Conservation (phyloP, 1,140 invertebrate genomes). For the Batillaria attramentaria region DNA sequence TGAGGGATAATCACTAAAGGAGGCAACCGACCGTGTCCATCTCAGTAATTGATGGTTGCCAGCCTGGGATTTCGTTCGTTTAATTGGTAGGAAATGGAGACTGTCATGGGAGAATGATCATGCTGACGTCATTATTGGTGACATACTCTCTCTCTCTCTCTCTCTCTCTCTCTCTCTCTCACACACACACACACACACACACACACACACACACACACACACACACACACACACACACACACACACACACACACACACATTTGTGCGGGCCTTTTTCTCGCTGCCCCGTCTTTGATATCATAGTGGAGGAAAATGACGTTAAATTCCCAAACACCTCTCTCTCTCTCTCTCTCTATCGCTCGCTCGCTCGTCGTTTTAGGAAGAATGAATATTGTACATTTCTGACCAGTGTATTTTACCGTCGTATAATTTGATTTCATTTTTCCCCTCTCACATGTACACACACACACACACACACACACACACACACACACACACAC, state of each 20-base stretch:
- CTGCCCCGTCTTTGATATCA: no score
- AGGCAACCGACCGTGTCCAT: neutral
- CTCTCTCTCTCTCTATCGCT: no score
- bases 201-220: neutral
- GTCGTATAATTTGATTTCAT: no score
- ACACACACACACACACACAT: neutral
- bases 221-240: neutral
- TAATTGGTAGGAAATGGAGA: neutral
- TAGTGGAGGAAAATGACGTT: no score
- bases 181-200: neutral
- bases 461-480: neutral
- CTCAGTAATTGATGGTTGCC: neutral
- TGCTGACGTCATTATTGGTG: neutral
- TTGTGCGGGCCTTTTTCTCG: no score
- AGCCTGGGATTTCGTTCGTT: neutral
- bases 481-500: neutral
- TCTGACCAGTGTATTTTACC: no score
- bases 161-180: neutral
- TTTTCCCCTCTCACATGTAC: no score
- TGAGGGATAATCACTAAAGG: neutral
- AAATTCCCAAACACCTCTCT: no score
- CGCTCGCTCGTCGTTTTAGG: no score
- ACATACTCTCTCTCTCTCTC: neutral
- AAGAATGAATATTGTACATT: no score
- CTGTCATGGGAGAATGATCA: neutral